phyloP scores from a whole-genome alignment of 2,888 invertebrate species.

The Sabatieria punctata region DNA sequence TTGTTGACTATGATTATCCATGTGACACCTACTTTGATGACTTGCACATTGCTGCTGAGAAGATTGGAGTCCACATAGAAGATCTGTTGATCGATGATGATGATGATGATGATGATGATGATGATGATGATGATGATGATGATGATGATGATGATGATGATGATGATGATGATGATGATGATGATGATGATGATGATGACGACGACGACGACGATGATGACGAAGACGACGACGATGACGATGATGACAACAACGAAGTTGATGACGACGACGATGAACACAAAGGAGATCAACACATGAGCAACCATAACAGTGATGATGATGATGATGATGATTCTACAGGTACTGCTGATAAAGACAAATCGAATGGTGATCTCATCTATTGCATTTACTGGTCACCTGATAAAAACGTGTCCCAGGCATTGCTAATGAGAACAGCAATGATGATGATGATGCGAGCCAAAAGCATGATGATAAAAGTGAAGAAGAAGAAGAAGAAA shows the following conservation, averaged over 20 bases:
- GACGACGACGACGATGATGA: too few species aligned
- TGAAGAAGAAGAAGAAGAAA: too few species aligned
- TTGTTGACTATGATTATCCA: slow-evolving; percentile 3
- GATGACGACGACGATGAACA: slow-evolving; percentile 6
- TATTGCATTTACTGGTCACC: too few species aligned
- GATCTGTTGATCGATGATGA: slow-evolving; percentile 2
- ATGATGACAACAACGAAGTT: too few species aligned
- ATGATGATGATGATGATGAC: slow-evolving; percentile 7
- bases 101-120: slow-evolving; percentile 8
- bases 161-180: slow-evolving; percentile 8
- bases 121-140: slow-evolving; percentile 8
- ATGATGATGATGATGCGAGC: too few species aligned
- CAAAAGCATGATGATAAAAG: too few species aligned
- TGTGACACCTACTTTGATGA: slow-evolving; percentile 1
- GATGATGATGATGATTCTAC: slow-evolving; percentile 6
- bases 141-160: slow-evolving; percentile 8
- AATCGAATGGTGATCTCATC: too few species aligned
- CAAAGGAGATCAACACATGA: not conserved
- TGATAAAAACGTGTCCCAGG: too few species aligned
- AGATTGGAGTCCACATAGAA: not conserved
- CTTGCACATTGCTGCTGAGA: not conserved
- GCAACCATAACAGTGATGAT: slow-evolving; percentile 3
- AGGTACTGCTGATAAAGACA: too few species aligned
- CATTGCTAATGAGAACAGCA: too few species aligned
- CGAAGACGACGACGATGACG: too few species aligned